phyloP scores from a whole-genome alignment of 1,140 invertebrate genomes.

The Caenorhabditis tropicalis region DNA sequence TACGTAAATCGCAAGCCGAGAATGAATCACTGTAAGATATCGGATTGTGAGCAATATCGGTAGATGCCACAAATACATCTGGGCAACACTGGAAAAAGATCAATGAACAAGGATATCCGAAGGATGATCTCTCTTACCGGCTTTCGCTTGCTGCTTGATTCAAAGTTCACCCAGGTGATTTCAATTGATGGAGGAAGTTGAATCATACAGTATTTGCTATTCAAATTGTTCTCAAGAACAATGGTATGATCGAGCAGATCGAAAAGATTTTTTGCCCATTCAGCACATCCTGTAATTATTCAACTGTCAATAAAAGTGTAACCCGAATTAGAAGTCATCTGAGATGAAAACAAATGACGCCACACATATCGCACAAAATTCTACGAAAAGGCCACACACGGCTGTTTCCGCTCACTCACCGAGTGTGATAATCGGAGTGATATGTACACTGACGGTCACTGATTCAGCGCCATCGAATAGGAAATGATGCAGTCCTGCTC shows the following conservation, averaged over 20 bases:
- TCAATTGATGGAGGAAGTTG: neutral
- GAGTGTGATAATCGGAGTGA: neutral
- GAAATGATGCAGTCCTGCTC: neutral
- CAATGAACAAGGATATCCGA: neutral
- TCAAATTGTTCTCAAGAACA: neutral
- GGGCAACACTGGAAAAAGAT: slow-evolving; percentile 22
- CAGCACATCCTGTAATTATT: neutral
- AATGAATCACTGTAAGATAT: slow-evolving; percentile 16
- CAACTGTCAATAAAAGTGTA: neutral
- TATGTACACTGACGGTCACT: neutral
- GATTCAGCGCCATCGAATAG: neutral
- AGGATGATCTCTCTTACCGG: neutral
- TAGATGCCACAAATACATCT: neutral
- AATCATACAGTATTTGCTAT: slow-evolving; percentile 16
- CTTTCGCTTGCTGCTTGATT: neutral
- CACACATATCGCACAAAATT: neutral
- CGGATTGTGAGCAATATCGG: neutral
- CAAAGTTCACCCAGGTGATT: neutral
- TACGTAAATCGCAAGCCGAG: neutral
- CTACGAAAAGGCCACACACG: neutral
- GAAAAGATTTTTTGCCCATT: neutral
- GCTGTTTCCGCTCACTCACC: slow-evolving; percentile 12
- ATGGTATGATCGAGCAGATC: neutral
- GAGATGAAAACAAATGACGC: neutral
- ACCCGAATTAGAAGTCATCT: neutral